Percentiles rank a stretch among this genome's conserved stretches.
Evolutionary conservation across 2,888 invertebrate species (phyloP).

Genomic region (Drosophila rubida): DNA sequence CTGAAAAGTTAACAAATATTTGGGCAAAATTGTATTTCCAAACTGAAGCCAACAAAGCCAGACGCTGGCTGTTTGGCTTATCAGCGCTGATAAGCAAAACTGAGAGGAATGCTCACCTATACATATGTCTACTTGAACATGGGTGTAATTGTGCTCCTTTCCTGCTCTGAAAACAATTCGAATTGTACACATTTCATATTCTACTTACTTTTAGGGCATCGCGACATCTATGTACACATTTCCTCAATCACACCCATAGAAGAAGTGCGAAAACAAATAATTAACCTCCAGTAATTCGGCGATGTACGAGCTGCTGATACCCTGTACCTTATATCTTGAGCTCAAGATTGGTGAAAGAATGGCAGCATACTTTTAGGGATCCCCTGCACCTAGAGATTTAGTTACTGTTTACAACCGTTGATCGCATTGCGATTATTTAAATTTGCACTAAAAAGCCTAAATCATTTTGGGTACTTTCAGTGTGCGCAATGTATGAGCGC

Average conservation of each 20-base stretch:
- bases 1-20: slow-evolving; percentile 55
- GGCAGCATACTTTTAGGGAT: neutral
- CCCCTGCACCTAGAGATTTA: neutral
- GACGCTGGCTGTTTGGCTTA: slow-evolving; percentile 12
- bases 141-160: slow-evolving; percentile 23
- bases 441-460: neutral
- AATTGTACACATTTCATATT: slow-evolving; percentile 2
- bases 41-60: neutral
- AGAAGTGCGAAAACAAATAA: slow-evolving; percentile 40
- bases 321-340: neutral
- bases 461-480: neutral
- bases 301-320: neutral
- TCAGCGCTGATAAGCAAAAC: slow-evolving; percentile 53
- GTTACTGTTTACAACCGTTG: neutral
- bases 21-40: slow-evolving; percentile 12
- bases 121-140: slow-evolving; percentile 2
- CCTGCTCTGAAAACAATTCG: slow-evolving; percentile 4
- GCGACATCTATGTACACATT: slow-evolving; percentile 4
- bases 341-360: neutral
- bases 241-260: slow-evolving; percentile 13
- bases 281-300: neutral
- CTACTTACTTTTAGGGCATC: slow-evolving; percentile 1
- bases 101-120: slow-evolving; percentile 11
- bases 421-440: neutral
- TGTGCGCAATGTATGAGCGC: neutral